These are phyloP conservation scores for Lophochroa leadbeateri DNA, from an alignment of 2,113 vertebrate species.

Conservation along the genomic window DNA sequence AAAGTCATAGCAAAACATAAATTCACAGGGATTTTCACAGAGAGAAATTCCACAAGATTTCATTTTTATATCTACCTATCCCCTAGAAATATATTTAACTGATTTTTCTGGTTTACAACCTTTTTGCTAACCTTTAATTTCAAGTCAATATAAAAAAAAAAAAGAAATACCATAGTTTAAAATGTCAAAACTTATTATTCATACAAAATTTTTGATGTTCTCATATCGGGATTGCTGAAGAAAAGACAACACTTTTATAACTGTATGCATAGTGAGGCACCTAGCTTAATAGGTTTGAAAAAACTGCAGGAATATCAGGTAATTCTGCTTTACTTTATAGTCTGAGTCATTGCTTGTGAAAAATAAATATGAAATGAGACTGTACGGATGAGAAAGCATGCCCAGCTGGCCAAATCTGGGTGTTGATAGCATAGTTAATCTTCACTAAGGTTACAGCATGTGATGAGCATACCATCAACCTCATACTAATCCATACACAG, in stretches of 20 bases:
- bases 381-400: not conserved
- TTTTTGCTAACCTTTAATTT: not conserved
- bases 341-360: not conserved
- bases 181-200: not conserved
- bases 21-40: not conserved
- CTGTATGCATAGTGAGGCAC: not conserved
- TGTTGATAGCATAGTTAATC: not conserved
- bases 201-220: not conserved
- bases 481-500: accelerated
- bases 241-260: not conserved
- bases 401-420: not conserved
- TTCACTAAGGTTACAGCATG: not conserved
- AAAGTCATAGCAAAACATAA: not conserved
- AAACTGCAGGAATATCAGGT: not conserved
- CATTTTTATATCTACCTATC: not conserved
- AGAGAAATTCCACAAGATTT: not conserved
- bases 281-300: not conserved
- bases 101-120: accelerated
- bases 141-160: not conserved
- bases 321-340: not conserved
- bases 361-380: not conserved
- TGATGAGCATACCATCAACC: not conserved
- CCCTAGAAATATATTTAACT: not conserved
- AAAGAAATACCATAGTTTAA: not conserved
- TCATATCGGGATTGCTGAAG: not conserved